Conservation (phyloP, 2,113 vertebrate species). For the Ellobius talpinus region DNA sequence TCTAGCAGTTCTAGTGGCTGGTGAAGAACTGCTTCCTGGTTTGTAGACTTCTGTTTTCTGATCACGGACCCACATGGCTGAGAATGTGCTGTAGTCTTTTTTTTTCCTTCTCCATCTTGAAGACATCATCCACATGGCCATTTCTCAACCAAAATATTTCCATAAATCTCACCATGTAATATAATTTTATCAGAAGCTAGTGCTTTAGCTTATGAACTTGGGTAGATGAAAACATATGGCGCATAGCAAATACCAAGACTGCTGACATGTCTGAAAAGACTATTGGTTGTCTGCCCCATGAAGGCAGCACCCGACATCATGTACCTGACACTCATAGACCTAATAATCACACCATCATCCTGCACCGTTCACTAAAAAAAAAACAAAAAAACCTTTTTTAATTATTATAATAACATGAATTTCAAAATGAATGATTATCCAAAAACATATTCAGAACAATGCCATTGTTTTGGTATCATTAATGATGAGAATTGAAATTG, state of each 20-base stretch:
- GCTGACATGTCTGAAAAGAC: fast-evolving
- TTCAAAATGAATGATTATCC: constrained; percentile 22
- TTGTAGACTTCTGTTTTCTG: not conserved
- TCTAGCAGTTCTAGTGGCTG: not conserved
- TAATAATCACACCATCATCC: not conserved
- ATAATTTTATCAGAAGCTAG: no score
- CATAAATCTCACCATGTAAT: not conserved
- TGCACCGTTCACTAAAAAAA: not conserved
- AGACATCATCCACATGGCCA: no score
- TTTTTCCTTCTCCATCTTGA: not conserved
- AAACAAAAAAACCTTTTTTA: not conserved
- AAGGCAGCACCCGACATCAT: not conserved
- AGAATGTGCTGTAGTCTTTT: not conserved
- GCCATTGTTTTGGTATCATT: constrained; percentile 51
- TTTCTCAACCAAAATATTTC: not conserved
- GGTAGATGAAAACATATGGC: not conserved
- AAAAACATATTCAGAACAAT: constrained; percentile 58
- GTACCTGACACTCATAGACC: not conserved
- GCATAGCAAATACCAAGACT: not conserved
- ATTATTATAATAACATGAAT: constrained; percentile 8
- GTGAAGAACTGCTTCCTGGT: not conserved
- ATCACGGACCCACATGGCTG: no score
- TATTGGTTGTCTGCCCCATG: not conserved
- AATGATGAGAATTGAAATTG: constrained; percentile 38
- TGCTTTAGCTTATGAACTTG: not conserved